Percentiles rank a stretch among this genome's conserved stretches.
phyloP scores from a whole-genome alignment of 1,140 invertebrate genomes.

The Thrips palmi region DNA sequence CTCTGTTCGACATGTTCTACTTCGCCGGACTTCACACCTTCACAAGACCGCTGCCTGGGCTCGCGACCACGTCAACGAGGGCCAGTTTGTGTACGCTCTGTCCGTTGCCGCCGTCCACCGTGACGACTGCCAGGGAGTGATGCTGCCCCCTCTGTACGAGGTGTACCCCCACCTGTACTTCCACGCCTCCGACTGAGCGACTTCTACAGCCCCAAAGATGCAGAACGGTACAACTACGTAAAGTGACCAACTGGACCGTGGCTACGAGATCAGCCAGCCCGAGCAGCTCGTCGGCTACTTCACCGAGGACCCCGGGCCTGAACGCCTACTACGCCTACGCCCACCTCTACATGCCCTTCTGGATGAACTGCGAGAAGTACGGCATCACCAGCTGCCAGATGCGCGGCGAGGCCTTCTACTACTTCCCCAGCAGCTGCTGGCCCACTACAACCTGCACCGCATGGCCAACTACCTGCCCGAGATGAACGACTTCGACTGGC shows the following conservation, averaged over 20 bases:
- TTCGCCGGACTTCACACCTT: constrained; percentile 28
- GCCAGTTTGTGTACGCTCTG: constrained; percentile 40
- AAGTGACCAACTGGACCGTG: no score
- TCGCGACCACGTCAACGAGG: constrained; percentile 37
- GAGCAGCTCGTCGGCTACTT: constrained; percentile 48
- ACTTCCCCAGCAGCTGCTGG: constrained; percentile 34
- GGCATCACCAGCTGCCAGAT: constrained; percentile 26
- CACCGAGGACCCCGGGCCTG: constrained; percentile 48
- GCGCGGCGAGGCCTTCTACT: constrained; percentile 43
- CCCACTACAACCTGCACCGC: constrained; percentile 47
- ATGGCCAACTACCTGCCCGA: constrained; percentile 39
- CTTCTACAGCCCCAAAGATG: constrained; percentile 31
- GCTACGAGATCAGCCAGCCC: no score
- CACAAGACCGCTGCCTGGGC: constrained; percentile 39
- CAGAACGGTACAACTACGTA: no score
- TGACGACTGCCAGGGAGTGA: constrained; percentile 34
- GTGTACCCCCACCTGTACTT: constrained; percentile 45
- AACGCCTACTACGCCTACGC: constrained; percentile 47
- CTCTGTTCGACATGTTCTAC: constrained; percentile 46
- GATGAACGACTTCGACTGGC: no score
- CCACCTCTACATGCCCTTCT: constrained; percentile 40
- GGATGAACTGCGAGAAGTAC: constrained; percentile 31
- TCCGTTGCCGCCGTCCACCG: constrained; percentile 37
- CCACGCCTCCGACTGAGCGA: constrained; percentile 33
- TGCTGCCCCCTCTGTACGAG: constrained; percentile 44